phyloP scores from a whole-genome alignment of 2,113 vertebrate genomes.

The Cynocephalus volans region DNA sequence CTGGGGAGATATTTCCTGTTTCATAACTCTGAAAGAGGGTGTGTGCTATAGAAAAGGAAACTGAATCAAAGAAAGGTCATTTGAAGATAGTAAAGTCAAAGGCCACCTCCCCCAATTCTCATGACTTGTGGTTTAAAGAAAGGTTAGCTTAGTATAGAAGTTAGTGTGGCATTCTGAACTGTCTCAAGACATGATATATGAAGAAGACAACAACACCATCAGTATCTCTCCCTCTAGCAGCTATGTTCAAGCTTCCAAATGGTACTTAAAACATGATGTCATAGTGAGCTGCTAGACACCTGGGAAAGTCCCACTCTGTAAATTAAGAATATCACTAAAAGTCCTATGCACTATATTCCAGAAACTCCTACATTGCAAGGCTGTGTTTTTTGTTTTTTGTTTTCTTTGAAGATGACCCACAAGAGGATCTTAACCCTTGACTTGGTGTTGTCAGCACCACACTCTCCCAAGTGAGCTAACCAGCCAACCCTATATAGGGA shows the following conservation, averaged over 20 bases:
- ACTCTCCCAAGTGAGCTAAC: no score
- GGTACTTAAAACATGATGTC: not conserved
- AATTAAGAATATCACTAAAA: conserved; percentile 32
- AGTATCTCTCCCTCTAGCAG: not conserved
- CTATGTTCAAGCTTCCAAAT: conserved; percentile 44
- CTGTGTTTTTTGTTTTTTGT: not conserved
- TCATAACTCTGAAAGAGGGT: conserved; percentile 1
- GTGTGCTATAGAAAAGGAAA: conserved; percentile 29
- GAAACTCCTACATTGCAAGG: not conserved
- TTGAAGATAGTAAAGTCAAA: conserved; percentile 77
- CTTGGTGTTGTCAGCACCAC: no score
- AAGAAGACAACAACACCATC: conserved; percentile 47
- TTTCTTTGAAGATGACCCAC: no score
- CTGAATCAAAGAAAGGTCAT: conserved; percentile 80
- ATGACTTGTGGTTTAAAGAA: conserved; percentile 82
- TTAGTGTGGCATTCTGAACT: conserved; percentile 71
- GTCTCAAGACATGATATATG: conserved; percentile 34
- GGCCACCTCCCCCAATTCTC: conserved; percentile 70
- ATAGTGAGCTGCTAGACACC: conserved; percentile 31
- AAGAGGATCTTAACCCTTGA: no score
- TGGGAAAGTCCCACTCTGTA: conserved; percentile 71
- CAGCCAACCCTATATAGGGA: no score
- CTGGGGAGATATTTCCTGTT: conserved; percentile 17
- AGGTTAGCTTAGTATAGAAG: conserved; percentile 80
- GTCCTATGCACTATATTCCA: not conserved